Evolutionary conservation across 53 echinoderm and acorn worm genomes (phyloP), one percentile per base, ranked within the genome.

Genomic region (Holothuria leucospilota): DNA sequence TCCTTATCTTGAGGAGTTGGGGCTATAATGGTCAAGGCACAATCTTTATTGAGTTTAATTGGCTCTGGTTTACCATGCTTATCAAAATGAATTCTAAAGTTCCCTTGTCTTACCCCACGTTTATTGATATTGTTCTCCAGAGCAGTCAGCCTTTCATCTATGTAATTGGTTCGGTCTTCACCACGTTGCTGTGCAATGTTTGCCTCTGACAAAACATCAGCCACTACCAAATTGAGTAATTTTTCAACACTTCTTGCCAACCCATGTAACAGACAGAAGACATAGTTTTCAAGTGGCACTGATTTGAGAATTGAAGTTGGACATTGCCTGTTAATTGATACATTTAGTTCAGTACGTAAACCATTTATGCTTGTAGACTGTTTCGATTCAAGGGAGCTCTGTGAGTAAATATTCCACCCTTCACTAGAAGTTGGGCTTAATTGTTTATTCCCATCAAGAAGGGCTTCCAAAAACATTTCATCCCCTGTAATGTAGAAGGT

Each of bases 321-420:
- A 49, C 49, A 49, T 49, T 9, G 49, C 38, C 92, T 84, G 40
- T 91, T 82, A 25, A 94, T 81, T 30, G 15, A n/a, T 0, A 78
- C 59, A 56, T 34, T 51, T 23, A 87, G 6, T 30, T 94, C 89
- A 25, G 89, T 91, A 39, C 91, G 59, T 12, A 87, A 40, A 12
- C 91, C 91, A 69, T 66, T 87, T 13, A 56, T 69, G 29, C 88
- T 82, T 8, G n/a, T n/a, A n/a, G 1, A 34, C 34, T 34, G 34
- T 34, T 34, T 34, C 3, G 34, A 34, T 34, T 2, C 1, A 53
- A 79, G 86, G 39, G 51, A 62, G 4, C 66, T 58, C 71, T 72
- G 62, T n/a, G 84, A 77, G 66, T 92, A 94, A 52, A 94, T 88
- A 60, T 92, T 94, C 94, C 94, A 94, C 1, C 94, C 91, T 39